A percentile compares a stretch with the other conserved stretches of the same genome.
Conservation (phyloP, 1,140 invertebrate species). For the Drosophila repleta region DNA sequence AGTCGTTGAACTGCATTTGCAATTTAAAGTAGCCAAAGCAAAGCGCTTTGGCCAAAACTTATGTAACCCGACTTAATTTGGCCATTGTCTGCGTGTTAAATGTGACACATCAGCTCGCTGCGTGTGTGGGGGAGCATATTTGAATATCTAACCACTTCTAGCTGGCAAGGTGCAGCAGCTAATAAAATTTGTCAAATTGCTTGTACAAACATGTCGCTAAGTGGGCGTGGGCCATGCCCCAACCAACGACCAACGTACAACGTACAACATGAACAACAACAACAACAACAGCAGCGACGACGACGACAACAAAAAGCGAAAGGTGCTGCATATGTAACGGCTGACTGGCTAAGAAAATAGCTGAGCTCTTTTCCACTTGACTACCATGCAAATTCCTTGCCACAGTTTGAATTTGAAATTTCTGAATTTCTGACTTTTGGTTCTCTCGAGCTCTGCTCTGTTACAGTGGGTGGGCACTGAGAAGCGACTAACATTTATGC, state of each 20-base stretch:
- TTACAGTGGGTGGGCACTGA: constrained; percentile 78
- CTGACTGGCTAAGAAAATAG: constrained; percentile 51
- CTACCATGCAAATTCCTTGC: constrained; percentile 68
- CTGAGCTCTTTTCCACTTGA: constrained; percentile 52
- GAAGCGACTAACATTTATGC: constrained; percentile 79
- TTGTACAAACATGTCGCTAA: constrained; percentile 38
- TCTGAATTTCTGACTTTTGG: constrained; percentile 21
- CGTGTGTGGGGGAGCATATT: constrained; percentile 30
- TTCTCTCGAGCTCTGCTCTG: constrained; percentile 30
- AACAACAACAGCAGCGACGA: too few species aligned
- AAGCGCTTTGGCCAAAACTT: constrained; percentile 5
- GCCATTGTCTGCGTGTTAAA: constrained; percentile 27
- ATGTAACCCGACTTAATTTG: constrained; percentile 33
- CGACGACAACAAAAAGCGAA: constrained; percentile 40
- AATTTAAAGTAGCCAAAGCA: constrained; percentile 57
- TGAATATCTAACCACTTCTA: constrained; percentile 7
- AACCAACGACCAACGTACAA: neutral
- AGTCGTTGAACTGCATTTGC: constrained; percentile 71
- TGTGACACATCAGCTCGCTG: constrained; percentile 20
- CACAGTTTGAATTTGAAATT: constrained; percentile 10
- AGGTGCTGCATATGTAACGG: constrained; percentile 74
- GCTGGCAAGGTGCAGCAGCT: constrained; percentile 47
- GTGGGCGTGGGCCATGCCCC: constrained; percentile 34
- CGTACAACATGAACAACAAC: too few species aligned
- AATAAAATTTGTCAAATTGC: constrained; percentile 78